Conservation (phyloP, 2,888 invertebrate species). For the Thecophora atra region DNA sequence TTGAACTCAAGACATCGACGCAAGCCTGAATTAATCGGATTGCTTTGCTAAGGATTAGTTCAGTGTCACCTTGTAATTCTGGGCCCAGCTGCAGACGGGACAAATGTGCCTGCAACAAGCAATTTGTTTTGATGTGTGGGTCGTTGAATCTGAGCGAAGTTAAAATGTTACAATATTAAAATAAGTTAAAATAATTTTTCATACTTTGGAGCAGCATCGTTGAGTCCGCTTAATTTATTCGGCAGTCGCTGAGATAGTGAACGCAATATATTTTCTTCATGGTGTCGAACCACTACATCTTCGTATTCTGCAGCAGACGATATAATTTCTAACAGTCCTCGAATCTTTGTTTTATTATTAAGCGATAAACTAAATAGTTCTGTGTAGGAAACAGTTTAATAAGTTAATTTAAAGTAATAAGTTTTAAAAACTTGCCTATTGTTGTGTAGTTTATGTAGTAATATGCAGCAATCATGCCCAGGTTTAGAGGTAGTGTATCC, state of each 20-base stretch:
- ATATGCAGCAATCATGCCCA: constrained; percentile 99
- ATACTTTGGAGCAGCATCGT: constrained; percentile 77
- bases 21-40: constrained; percentile 92
- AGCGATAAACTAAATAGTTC: constrained; percentile 97
- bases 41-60: constrained; percentile 83
- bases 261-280: constrained; percentile 88
- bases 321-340: constrained; percentile 96
- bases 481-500: constrained; percentile 94
- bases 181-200: constrained; percentile 49
- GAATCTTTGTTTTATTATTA: constrained; percentile 96
- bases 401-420: constrained; percentile 2
- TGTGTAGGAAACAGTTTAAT: constrained; percentile 62
- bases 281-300: constrained; percentile 91
- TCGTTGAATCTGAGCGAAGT: constrained; percentile 80
- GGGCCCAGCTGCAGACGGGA: constrained; percentile 94
- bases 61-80: constrained; percentile 96
- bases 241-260: constrained; percentile 69
- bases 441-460: constrained; percentile 99
- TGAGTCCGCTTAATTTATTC: constrained; percentile 72
- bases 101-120: constrained; percentile 94
- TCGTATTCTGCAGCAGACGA: constrained; percentile 98
- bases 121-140: constrained; percentile 96
- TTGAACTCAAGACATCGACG: constrained; percentile 93
- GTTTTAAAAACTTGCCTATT: constrained; percentile 73
- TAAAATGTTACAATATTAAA: background rate